A percentile compares a stretch with the other conserved stretches of the same genome.
Conservation (phyloP, 2,888 invertebrate genomes). For the Abscondita cerata region DNA sequence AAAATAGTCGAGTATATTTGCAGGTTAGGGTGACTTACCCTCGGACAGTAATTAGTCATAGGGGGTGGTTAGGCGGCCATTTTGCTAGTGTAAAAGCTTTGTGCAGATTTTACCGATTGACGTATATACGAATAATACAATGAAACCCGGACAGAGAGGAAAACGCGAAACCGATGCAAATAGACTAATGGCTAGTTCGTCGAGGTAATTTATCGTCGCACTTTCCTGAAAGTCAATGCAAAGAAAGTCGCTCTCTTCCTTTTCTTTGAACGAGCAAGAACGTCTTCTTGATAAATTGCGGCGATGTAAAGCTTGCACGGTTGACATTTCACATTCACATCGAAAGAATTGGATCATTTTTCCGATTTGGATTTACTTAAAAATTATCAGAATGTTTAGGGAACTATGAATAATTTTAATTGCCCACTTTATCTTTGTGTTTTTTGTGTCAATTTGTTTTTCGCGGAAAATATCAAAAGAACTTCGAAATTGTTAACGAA, state of each 20-base stretch:
- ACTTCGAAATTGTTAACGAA: too few relatives aligned
- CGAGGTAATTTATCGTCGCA: constrained; percentile 56
- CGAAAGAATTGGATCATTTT: constrained; percentile 30
- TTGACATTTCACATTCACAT: constrained; percentile 36
- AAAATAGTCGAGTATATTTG: constrained; percentile 27
- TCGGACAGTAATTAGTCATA: constrained; percentile 59
- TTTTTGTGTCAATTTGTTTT: too few relatives aligned
- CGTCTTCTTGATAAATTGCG: constrained; percentile 52
- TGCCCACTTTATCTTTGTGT: too few relatives aligned
- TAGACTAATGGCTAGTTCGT: constrained; percentile 58
- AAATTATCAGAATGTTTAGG: constrained; percentile 1
- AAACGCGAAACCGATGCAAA: constrained; percentile 51
- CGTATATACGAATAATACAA: constrained; percentile 36
- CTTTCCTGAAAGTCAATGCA: constrained; percentile 56
- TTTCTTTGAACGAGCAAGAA: constrained; percentile 44
- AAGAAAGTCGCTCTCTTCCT: constrained; percentile 54
- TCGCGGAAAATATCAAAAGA: too few relatives aligned
- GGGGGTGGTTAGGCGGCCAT: constrained; percentile 55
- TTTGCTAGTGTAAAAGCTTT: constrained; percentile 43
- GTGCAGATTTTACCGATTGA: constrained; percentile 38
- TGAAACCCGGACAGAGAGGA: constrained; percentile 37
- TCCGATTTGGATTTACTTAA: constrained; percentile 8
- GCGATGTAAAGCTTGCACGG: constrained; percentile 46
- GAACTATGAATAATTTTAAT: too few relatives aligned
- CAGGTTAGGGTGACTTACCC: constrained; percentile 49